Evolutionary conservation across 2,797 vertebrate species (phyloP), one percentile per base, ranked within the genome.

Genomic region (Craterocephalus amniculus): DNA sequence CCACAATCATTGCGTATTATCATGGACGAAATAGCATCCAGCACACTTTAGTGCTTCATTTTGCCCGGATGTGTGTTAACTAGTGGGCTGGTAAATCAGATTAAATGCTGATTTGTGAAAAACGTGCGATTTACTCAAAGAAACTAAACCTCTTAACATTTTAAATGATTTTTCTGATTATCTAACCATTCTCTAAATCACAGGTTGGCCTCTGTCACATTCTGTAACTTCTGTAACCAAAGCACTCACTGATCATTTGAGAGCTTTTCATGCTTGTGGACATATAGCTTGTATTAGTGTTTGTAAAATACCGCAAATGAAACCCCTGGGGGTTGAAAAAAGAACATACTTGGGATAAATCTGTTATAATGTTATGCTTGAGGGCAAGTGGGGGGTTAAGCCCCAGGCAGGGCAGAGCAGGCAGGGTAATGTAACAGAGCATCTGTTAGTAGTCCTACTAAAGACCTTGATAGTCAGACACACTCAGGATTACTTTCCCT

Each of bases 241-340:
- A 27, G 52, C 35, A n/a, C 27, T 29, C 31, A 7, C 58, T 60
- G 40, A 83, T 87, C 86, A 84, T 88, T 78, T 91, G 91, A 92
- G 80, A 93, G 88, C 90, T 90, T 93, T 93, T 91, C 81, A 87
- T 90, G 85, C 78, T 72, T 68, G 80, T 74, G 88, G 88, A 49
- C 83, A 84, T 91, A 80, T 87, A 88, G n/a, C n/a, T n/a, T n/a
- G n/a, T 81, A 87, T 92, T 91, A 93, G 94, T 93, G 94, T 93
- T 91, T 74, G 72, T 70, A 87, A 92, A 95, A 90, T 93, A 88
- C 92, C 89, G 80, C 48, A 83, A 83, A 87, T 56, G 62, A 88
- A 84, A 61, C 82, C 22, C 80, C 83, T 49, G 88, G 32, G 85
- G 86, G 83, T 76, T 49, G 45, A 14, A 77, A 63, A 63, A n/a